Percentiles rank a stretch among this genome's conserved stretches.
phyloP scores from a whole-genome alignment of 2,888 invertebrate species.

The Hyalella azteca region DNA sequence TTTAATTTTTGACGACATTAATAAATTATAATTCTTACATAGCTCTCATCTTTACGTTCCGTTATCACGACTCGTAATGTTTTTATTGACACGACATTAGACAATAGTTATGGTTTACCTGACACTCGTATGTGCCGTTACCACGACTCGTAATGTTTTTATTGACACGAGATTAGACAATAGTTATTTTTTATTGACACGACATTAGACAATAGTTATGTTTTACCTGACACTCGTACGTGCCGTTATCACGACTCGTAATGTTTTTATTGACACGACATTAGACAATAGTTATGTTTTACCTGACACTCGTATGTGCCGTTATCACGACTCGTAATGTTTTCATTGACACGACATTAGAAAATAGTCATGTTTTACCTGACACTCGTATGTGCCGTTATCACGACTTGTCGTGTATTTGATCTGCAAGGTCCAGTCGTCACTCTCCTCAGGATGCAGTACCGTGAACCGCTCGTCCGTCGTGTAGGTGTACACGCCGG shows the following conservation, averaged over 20 bases:
- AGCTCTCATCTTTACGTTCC: background rate
- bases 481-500: constrained; percentile 56
- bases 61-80: background rate
- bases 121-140: background rate
- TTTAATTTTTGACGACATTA: too few species aligned
- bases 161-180: background rate
- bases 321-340: background rate
- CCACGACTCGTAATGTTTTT: background rate
- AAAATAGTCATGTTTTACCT: constrained; percentile 38
- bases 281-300: background rate
- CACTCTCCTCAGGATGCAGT: constrained; percentile 49
- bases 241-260: background rate
- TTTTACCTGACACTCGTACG: background rate
- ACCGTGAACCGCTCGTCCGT: constrained; percentile 52
- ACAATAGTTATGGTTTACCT: background rate
- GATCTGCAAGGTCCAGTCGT: constrained; percentile 56
- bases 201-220: background rate
- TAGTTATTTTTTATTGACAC: background rate
- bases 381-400: constrained; percentile 56
- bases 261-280: background rate
- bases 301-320: constrained; percentile 50
- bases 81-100: background rate
- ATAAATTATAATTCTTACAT: too few species aligned
- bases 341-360: background rate
- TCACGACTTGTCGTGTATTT: constrained; percentile 56